Evolutionary conservation across 2,888 invertebrate species (phyloP).

Genomic region (Phyto melanocephala): DNA sequence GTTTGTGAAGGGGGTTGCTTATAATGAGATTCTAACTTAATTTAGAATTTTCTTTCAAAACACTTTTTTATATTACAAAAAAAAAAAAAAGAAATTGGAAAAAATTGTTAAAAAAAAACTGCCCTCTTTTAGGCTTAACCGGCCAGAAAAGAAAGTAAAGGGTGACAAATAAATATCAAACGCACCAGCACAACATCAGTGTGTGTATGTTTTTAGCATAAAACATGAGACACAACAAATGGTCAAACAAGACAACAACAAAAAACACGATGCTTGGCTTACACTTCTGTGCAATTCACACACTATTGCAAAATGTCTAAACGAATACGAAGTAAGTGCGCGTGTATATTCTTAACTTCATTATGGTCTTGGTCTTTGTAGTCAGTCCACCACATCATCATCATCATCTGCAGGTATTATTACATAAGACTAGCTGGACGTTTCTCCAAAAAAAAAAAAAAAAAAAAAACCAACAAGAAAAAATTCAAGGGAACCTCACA

Average conservation of each 20-base stretch:
- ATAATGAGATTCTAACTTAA: constrained; percentile 64
- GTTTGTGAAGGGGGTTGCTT: constrained; percentile 31
- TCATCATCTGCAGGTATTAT: constrained; percentile 53
- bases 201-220: not conserved
- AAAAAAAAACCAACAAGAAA: not conserved
- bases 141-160: not conserved
- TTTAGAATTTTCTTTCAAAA: constrained; percentile 40
- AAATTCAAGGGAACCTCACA: not conserved
- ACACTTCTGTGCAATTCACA: not conserved
- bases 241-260: constrained; percentile 26
- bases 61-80: not conserved
- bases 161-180: constrained; percentile 16
- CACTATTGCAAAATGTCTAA: constrained; percentile 1
- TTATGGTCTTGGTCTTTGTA: not conserved
- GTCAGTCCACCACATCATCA: not conserved
- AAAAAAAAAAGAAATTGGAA: constrained; percentile 30
- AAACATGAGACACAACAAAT: too few species aligned
- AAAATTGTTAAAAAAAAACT: constrained; percentile 13
- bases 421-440: constrained; percentile 57
- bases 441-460: not conserved
- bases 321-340: not conserved
- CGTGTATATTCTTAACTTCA: constrained; percentile 35
- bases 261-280: not conserved
- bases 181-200: not conserved
- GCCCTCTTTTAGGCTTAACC: constrained; percentile 26